These are phyloP conservation scores for Anastrepha obliqua DNA, from an alignment of 1,140 invertebrate species.

Conservation along the genomic window DNA sequence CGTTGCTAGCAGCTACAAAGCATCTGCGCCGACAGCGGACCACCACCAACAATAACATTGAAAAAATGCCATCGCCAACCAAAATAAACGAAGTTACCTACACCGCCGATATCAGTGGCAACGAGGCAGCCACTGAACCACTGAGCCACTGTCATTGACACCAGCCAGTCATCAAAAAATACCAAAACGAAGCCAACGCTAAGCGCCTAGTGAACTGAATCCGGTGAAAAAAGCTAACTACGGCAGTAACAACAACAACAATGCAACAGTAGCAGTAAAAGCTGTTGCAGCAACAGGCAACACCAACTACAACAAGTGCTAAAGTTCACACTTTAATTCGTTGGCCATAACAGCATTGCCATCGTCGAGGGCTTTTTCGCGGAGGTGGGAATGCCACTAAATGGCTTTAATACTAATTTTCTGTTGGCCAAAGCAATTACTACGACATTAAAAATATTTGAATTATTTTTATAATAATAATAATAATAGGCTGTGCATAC, in stretches of 20 bases:
- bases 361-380: neutral
- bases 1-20: neutral
- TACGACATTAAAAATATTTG: no score
- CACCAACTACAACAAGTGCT: neutral
- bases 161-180: neutral
- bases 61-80: neutral
- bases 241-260: neutral
- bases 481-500: no score
- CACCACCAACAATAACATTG: neutral
- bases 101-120: neutral
- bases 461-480: no score
- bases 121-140: neutral
- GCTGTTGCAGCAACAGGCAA: neutral
- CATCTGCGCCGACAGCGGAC: neutral
- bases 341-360: neutral
- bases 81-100: neutral
- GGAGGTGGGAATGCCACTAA: no score
- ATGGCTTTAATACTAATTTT: no score
- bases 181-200: neutral
- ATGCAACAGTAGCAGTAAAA: no score
- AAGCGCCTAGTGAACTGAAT: neutral
- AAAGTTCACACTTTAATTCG: neutral
- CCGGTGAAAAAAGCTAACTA: neutral
- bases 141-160: conserved; percentile 18
- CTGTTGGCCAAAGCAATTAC: no score